Conservation (phyloP, 2,797 vertebrate species). For the Urophycis tenuis region DNA sequence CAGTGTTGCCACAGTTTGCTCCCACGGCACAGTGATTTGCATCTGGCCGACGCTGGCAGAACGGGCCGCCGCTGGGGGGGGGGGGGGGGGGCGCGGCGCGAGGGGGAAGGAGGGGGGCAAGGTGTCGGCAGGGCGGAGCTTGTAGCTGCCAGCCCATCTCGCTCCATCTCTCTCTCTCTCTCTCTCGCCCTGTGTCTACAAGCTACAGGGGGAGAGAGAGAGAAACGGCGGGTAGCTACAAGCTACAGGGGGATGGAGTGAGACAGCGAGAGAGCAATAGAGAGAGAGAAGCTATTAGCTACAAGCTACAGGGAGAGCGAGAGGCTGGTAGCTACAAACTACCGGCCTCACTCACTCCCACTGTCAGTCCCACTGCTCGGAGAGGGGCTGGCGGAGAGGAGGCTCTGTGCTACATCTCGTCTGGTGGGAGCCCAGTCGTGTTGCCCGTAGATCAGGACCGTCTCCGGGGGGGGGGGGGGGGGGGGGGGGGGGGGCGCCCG, state of each 20-base stretch:
- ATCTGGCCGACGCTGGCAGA: conserved; percentile 12
- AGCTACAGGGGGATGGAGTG: too few relatives aligned
- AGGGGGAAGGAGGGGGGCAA: neutral
- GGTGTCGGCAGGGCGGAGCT: neutral
- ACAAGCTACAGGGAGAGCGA: too few relatives aligned
- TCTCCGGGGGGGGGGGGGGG: too few relatives aligned
- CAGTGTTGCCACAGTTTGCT: neutral
- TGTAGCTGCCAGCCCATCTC: neutral
- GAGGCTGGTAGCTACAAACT: too few relatives aligned
- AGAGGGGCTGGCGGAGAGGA: neutral
- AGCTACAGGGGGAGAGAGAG: too few relatives aligned
- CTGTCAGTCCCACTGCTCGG: neutral
- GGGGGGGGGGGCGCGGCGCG: neutral
- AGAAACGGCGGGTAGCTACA: too few relatives aligned
- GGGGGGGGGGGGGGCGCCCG: neutral
- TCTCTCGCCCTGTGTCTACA: neutral
- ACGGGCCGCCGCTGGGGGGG: neutral
- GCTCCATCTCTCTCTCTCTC: neutral
- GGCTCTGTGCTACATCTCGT: neutral
- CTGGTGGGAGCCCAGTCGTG: conserved; percentile 15
- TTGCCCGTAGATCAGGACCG: neutral
- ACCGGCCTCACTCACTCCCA: too few relatives aligned
- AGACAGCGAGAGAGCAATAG: too few relatives aligned
- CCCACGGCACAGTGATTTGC: conserved; percentile 15
- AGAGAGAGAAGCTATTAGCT: too few relatives aligned